A percentile compares a stretch with the other conserved stretches of the same genome.
Conservation (phyloP, 2,797 vertebrate species). For the Apodemus agrarius region DNA sequence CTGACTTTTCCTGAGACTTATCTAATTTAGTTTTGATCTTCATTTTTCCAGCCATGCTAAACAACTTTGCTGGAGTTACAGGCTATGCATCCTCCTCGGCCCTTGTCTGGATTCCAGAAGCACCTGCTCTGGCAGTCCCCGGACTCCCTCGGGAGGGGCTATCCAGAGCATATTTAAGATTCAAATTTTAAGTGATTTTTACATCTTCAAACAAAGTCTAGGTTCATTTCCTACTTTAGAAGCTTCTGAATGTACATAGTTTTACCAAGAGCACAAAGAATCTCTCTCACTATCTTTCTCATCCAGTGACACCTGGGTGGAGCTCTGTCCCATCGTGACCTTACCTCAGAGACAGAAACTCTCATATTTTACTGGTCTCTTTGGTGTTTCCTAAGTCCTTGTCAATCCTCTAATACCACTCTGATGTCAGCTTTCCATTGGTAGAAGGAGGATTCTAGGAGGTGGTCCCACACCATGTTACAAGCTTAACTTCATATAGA, state of each 20-base stretch:
- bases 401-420: neutral
- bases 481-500: neutral
- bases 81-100: neutral
- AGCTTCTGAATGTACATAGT: neutral
- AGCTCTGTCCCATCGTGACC: neutral
- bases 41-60: neutral
- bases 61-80: neutral
- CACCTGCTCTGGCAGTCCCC: neutral
- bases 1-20: neutral
- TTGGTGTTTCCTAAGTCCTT: neutral
- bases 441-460: neutral
- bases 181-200: conserved; percentile 34
- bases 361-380: neutral
- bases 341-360: neutral
- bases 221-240: neutral
- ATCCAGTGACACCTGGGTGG: neutral
- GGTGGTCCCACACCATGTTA: neutral
- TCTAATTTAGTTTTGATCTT: neutral
- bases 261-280: neutral
- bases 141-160: neutral
- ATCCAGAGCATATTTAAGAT: neutral
- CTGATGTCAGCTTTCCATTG: neutral
- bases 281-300: neutral
- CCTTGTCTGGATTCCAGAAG: neutral
- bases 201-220: neutral